Evolutionary conservation across 92 coral and sea anemone genomes (phyloP).

Genomic region (Actinernus sp.): DNA sequence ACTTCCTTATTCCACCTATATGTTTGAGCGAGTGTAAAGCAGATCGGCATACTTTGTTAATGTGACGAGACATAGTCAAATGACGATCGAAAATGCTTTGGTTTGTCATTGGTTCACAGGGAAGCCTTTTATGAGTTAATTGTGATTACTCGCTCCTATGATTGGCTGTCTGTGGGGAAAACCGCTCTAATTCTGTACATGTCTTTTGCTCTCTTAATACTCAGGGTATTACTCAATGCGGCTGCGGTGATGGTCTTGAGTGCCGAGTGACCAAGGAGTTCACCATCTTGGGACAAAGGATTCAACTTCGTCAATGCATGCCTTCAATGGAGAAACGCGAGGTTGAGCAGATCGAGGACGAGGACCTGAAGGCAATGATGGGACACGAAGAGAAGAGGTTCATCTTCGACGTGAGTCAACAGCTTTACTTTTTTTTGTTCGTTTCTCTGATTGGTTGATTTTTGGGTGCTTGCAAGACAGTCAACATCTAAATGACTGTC

Average conservation of each 20-base stretch:
- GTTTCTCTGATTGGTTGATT: background rate
- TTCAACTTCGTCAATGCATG: constrained; percentile 68
- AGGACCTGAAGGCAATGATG: constrained; percentile 52
- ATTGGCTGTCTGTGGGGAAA: no score
- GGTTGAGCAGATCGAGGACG: constrained; percentile 61
- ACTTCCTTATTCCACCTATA: no score
- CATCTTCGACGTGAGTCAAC: constrained; percentile 48
- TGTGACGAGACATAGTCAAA: background rate
- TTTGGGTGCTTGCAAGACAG: background rate
- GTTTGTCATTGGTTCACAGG: background rate
- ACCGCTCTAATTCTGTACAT: no score
- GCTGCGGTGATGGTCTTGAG: constrained; percentile 66
- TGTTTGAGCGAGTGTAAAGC: no score
- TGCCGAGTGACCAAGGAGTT: constrained; percentile 68
- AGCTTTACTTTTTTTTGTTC: no score
- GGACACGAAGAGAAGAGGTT: constrained; percentile 34
- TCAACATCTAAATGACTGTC: no score
- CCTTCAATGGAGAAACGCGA: constrained; percentile 22
- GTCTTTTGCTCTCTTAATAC: background rate
- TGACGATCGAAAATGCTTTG: background rate
- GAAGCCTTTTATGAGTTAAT: no score
- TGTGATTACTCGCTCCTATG: no score
- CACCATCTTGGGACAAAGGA: constrained; percentile 37
- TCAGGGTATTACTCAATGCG: constrained; percentile 49
- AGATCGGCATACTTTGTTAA: no score